phyloP scores from a whole-genome alignment of 2,888 invertebrate genomes.

The Bellardia pandia region DNA sequence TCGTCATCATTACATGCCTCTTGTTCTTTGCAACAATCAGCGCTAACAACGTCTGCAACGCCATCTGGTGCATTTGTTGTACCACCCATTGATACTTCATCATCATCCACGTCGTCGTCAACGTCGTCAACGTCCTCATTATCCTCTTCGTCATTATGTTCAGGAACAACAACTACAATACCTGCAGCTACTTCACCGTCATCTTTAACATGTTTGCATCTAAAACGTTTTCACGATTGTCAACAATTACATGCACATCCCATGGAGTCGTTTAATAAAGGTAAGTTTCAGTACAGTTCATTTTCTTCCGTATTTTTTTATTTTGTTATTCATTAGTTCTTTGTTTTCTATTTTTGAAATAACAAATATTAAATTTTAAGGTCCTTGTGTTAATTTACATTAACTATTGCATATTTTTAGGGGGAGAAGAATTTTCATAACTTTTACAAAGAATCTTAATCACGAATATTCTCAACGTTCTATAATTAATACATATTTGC shows the following conservation, averaged over 20 bases:
- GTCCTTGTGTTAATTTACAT: background rate
- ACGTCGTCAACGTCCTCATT: slow-evolving; percentile 38
- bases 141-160: slow-evolving; percentile 51
- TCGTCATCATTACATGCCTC: slow-evolving; percentile 62
- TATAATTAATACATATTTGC: background rate
- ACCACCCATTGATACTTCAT: slow-evolving; percentile 62
- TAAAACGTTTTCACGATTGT: slow-evolving; percentile 81
- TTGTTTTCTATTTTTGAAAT: slow-evolving; percentile 18
- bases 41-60: slow-evolving; percentile 57
- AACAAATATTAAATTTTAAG: background rate
- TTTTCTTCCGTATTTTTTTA: slow-evolving; percentile 14
- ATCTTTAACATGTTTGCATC: slow-evolving; percentile 81
- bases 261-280: slow-evolving; percentile 75
- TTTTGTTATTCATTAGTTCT: slow-evolving; percentile 25
- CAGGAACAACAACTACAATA: slow-evolving; percentile 61
- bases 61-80: slow-evolving; percentile 68
- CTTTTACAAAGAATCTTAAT: slow-evolving; percentile 25
- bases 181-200: slow-evolving; percentile 71
- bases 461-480: background rate
- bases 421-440: background rate
- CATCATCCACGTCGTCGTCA: slow-evolving; percentile 48
- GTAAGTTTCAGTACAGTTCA: slow-evolving; percentile 65
- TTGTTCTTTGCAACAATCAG: slow-evolving; percentile 62
- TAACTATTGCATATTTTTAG: slow-evolving; percentile 43
- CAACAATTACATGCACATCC: slow-evolving; percentile 77